Conservation (phyloP, 1,140 invertebrate species). For the Calliopsis andreniformis region DNA sequence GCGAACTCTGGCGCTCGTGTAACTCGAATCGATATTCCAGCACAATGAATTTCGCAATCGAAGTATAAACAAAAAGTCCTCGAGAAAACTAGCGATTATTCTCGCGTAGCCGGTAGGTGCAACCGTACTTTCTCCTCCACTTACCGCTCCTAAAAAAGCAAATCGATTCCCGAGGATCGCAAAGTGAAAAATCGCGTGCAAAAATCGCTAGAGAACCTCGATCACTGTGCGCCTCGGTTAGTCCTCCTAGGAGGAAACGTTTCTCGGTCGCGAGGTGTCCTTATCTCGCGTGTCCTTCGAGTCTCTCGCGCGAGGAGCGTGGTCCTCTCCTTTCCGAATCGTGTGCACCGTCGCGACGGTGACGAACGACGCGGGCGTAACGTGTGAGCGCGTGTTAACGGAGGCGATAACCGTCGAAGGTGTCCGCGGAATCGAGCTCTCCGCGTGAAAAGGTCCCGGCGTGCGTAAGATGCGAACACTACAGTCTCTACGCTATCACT, state of each 20-base stretch:
- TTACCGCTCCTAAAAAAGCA: neutral
- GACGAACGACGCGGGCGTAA: neutral
- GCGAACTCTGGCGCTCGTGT: too few species aligned
- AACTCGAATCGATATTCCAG: too few species aligned
- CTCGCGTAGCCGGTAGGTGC: too few species aligned
- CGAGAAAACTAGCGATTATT: neutral
- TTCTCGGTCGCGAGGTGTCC: too few species aligned
- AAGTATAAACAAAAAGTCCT: neutral
- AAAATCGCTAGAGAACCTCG: neutral
- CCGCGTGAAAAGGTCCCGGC: constrained; percentile 41
- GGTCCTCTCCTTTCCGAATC: neutral
- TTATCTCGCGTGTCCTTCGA: constrained; percentile 16
- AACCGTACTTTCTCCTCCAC: neutral
- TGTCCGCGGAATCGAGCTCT: constrained; percentile 28
- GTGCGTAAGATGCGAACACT: constrained; percentile 72
- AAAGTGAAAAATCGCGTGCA: neutral
- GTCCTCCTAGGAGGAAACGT: too few species aligned
- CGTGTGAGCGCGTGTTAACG: constrained; percentile 1
- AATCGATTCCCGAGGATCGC: constrained; percentile 14
- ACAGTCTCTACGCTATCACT: constrained; percentile 80
- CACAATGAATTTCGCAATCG: too few species aligned
- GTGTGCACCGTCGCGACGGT: neutral
- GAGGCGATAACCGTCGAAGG: constrained; percentile 12
- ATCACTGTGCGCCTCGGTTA: too few species aligned
- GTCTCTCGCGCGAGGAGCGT: neutral